These are phyloP conservation scores for Gymnarchus niloticus DNA, from an alignment of 2,113 vertebrate genomes.

Conservation along the genomic window DNA sequence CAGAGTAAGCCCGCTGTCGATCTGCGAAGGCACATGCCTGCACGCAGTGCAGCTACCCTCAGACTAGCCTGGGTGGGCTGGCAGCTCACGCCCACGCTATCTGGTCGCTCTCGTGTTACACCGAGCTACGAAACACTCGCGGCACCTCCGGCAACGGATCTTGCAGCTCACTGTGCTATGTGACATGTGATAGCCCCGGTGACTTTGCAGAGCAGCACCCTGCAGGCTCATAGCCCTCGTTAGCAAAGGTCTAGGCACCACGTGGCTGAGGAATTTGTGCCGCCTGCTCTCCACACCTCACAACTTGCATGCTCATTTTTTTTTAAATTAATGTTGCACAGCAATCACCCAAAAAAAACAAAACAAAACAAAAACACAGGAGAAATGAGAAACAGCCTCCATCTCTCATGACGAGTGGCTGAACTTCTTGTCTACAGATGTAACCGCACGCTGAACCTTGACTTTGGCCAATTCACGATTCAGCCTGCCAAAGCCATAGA, in stretches of 20 bases:
- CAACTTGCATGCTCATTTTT: background rate
- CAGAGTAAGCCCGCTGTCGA: background rate
- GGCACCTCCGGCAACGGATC: background rate
- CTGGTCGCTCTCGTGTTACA: background rate
- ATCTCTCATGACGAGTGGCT: too few species aligned
- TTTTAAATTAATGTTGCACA: background rate
- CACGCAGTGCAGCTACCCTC: background rate
- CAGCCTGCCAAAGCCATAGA: background rate
- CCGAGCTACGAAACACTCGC: background rate
- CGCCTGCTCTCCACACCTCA: background rate
- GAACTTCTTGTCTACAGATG: background rate
- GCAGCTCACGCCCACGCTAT: background rate
- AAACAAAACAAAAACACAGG: background rate
- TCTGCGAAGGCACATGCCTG: background rate
- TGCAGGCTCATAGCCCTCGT: background rate
- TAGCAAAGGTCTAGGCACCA: background rate
- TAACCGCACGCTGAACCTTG: background rate
- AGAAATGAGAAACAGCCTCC: background rate
- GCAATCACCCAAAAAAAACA: background rate
- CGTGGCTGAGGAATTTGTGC: background rate
- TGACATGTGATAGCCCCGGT: background rate
- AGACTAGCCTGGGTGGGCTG: background rate
- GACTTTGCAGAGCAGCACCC: slow-evolving; percentile 4
- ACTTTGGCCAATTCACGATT: background rate
- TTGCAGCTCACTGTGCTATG: background rate